These are phyloP conservation scores for Rhynchonycteris naso DNA, from an alignment of 2,797 vertebrate species.

Conservation along the genomic window DNA sequence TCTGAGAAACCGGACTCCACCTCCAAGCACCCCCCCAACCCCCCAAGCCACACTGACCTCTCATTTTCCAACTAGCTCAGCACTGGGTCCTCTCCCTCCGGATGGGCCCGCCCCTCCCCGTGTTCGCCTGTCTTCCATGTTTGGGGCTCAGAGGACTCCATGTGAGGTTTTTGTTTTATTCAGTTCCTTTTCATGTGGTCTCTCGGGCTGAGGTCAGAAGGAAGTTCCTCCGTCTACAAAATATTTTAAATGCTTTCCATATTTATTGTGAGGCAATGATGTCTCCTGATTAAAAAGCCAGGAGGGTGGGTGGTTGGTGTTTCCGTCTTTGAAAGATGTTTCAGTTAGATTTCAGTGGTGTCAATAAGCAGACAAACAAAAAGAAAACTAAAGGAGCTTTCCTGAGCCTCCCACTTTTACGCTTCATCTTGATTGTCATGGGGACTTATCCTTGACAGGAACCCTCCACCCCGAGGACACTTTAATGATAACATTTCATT, in stretches of 20 bases:
- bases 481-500: slow-evolving; percentile 60
- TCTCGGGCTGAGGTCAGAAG: slow-evolving; percentile 78
- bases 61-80: not conserved
- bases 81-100: not conserved
- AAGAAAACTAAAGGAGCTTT: not conserved
- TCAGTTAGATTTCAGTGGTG: slow-evolving; percentile 78
- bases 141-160: slow-evolving; percentile 45
- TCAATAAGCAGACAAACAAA: not conserved
- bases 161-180: slow-evolving; percentile 63
- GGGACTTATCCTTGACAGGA: not conserved
- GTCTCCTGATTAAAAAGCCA: slow-evolving; percentile 84
- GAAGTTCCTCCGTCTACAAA: slow-evolving; percentile 76
- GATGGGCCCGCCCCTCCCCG: not conserved
- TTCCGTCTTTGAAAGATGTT: slow-evolving; percentile 77
- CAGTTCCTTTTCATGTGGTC: slow-evolving; percentile 78
- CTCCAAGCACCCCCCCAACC: no score
- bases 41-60: not conserved
- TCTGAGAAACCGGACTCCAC: not conserved
- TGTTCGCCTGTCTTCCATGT: slow-evolving; percentile 31
- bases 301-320: slow-evolving; percentile 41
- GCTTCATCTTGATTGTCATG: slow-evolving; percentile 54
- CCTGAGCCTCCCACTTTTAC: not conserved
- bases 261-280: slow-evolving; percentile 78
- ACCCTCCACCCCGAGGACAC: slow-evolving; percentile 40
- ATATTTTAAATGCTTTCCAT: slow-evolving; percentile 78